Base-by-base conservation (phyloP, 2,888 invertebrate species). In the Lasioglossum malachurum region DNA sequence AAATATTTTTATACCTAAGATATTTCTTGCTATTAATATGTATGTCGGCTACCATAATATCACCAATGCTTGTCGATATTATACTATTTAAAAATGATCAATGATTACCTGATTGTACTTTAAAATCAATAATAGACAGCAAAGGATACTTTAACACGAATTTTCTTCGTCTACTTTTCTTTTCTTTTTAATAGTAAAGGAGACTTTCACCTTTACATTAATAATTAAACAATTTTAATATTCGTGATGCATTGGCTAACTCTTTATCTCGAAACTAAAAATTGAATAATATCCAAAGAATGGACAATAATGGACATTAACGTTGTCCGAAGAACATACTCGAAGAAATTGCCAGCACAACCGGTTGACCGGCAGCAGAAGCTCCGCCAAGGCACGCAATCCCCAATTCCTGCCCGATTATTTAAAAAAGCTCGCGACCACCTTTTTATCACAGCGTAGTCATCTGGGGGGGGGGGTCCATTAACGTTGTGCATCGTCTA, bases 11-110 rank as follows among this genome's bases (percentile, higher is more conserved):
- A 64, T 16, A 64, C 31, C 64, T 31, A 64, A 31, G 7, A 31
- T 31, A 16, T 27, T 31, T 27, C 31, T 64, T 31, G 64, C 16
- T 64, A 64, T 64, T 64, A 64, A 64, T 27, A 27, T n/a, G 57
- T 57, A 57, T 57, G 57, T 57, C n/a, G 57, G 57, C 57, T 57
- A 57, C 57, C 57, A n/a, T 57, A 57, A 57, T 57, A 57, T 57
- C 53, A 57, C 10, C 23, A 57, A 57, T 57, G 10, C n/a, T n/a
- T 12, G 10, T 57, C n/a, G n/a, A 57, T n/a, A 57, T 23, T 57
- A n/a, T 57, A n/a, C n/a, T 57, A 23, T 16, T 23, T 53, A 16
- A 53, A 49, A 53, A 53, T 38, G 38, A 53, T 53, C 10, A 53
- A 53, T 10, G 23, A 53, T 53, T 53, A 53, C 10, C 2, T 23